Base-by-base conservation (phyloP, 2,888 invertebrate genomes). In the Plutella xylostella region DNA sequence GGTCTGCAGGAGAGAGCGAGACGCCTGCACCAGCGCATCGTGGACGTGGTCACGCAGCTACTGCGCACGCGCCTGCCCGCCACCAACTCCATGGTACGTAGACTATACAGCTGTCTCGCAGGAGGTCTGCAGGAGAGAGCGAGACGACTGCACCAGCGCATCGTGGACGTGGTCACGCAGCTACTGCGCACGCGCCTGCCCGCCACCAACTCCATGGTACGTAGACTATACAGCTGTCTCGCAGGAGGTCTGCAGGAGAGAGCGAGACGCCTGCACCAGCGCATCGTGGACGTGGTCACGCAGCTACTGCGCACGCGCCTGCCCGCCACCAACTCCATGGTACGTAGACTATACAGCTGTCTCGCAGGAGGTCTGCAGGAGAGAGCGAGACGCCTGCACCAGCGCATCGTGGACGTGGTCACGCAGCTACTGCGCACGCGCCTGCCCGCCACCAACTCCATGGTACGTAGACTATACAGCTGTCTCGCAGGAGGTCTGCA, bases 251-350 rank as follows among this genome's bases (percentile, higher is more conserved):
- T n/a, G n/a, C n/a, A n/a, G n/a, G n/a, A n/a, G n/a, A n/a, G n/a
- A n/a, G n/a, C n/a, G n/a, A n/a, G n/a, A n/a, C 94, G 96, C 65
- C 87, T 99, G 42, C 97, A 98, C 72, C 99, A 99, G 69, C 91
- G 93, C 61, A 98, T 99, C 61, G 94, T 98, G 1, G 99, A 99
- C 76, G 98, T 99, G 9, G 98, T 99, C 6, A 98, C 98, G 12
- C 94, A 96, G 57, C 82, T 98, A 49, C 80, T 99, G 56, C 88
- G 98, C 45, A 89, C 93, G 12, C 87, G 99, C n/a, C 86, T 99
- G 50, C 98, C 98, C 2, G 91, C 96, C 17, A 98, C 99, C 33
- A 99, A 99, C 83, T 71, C 88, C 20, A 98, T 99, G 97, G 98
- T 91, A 57, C 22, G 39, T 39, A 25, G 15, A 25, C 34, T 6